Percentiles rank a stretch among this genome's conserved stretches.
Conservation (phyloP, 2,113 vertebrate species). For the Cyrtonyx montezumae region DNA sequence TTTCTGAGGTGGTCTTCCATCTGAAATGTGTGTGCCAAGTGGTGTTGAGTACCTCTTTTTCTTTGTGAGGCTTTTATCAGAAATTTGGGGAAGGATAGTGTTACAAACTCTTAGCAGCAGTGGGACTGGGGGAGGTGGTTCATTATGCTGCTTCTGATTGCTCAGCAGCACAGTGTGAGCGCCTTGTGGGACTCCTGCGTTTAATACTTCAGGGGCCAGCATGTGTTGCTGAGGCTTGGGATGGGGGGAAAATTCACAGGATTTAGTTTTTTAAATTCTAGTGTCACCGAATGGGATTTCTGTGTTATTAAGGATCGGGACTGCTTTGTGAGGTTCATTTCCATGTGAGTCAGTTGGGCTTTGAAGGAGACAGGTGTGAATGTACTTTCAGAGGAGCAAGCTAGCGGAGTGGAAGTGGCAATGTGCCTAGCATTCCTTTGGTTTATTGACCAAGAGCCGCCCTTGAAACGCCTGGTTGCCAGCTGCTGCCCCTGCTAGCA, state of each 20-base stretch:
- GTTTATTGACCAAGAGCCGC: background rate
- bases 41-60: background rate
- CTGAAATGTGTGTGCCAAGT: background rate
- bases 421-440: slow-evolving; percentile 12
- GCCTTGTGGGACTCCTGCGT: background rate
- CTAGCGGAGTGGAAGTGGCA: background rate
- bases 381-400: slow-evolving; percentile 27
- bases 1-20: background rate
- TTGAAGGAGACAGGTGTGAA: slow-evolving; percentile 21
- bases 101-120: slow-evolving; percentile 4
- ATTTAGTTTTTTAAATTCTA: background rate
- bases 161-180: background rate
- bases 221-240: background rate
- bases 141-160: background rate
- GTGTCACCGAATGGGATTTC: background rate
- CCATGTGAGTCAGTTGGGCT: background rate
- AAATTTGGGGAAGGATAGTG: background rate
- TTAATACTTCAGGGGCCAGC: background rate
- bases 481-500: background rate
- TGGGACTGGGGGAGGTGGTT: slow-evolving; percentile 3
- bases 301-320: background rate
- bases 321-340: slow-evolving; percentile 10
- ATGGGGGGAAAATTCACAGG: background rate
- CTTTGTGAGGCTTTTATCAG: slow-evolving; percentile 27
- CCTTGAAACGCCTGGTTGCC: background rate